These are phyloP conservation scores for Scartelaos histophorus DNA, from an alignment of 2,113 vertebrate species.

Conservation along the genomic window DNA sequence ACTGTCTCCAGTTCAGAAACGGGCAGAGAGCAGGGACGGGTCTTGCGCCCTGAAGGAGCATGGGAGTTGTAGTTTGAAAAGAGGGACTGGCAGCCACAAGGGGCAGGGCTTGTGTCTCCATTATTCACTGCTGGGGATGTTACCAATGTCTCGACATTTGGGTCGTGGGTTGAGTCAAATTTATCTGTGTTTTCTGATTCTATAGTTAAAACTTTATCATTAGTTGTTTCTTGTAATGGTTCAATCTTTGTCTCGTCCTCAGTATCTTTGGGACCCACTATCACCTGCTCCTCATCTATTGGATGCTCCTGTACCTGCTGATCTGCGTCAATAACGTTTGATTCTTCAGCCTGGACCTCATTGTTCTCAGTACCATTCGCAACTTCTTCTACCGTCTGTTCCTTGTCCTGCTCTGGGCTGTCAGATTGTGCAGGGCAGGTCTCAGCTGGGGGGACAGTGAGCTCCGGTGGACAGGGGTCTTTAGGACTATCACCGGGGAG, in stretches of 20 bases:
- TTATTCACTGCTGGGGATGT: conserved; percentile 41
- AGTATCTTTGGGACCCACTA: conserved; percentile 20
- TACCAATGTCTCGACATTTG: conserved; percentile 39
- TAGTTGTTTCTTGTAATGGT: not conserved
- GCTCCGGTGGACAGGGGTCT: conserved; percentile 41
- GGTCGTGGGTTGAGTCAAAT: conserved; percentile 14
- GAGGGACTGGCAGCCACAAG: conserved; percentile 66
- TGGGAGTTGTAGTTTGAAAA: conserved; percentile 50
- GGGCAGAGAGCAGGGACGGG: conserved; percentile 88
- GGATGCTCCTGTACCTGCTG: conserved; percentile 15
- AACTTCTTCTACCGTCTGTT: conserved; percentile 7
- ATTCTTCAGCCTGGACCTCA: conserved; percentile 43
- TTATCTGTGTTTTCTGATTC: conserved; percentile 21
- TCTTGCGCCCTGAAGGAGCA: conserved; percentile 77
- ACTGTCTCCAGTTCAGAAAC: conserved; percentile 96
- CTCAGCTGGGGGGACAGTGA: not conserved
- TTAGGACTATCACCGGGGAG: conserved; percentile 65
- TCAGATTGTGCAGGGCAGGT: conserved; percentile 28
- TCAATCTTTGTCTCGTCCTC: conserved; percentile 21
- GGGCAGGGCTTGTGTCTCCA: conserved; percentile 31
- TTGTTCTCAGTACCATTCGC: conserved; percentile 66
- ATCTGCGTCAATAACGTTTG: not conserved
- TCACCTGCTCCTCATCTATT: conserved; percentile 16
- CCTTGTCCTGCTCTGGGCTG: conserved; percentile 32
- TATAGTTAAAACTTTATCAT: not conserved